Evolutionary conservation across 2,888 invertebrate genomes (phyloP).

Genomic region (Dryobota labecula): DNA sequence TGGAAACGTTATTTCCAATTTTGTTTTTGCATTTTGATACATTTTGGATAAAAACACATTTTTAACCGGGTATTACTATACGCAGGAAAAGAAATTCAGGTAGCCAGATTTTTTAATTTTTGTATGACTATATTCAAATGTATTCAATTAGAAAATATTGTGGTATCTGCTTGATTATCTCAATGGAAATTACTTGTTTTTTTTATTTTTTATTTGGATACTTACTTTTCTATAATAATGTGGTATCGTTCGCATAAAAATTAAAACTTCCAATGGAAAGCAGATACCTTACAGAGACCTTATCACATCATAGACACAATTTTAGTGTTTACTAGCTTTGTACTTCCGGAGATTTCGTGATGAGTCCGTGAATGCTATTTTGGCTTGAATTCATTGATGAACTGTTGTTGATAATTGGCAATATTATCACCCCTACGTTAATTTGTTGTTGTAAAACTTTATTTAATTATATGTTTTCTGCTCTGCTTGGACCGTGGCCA

Average conservation of each 20-base stretch:
- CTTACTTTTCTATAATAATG: not conserved
- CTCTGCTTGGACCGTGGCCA: conserved; percentile 48
- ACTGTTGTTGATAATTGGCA: conserved; percentile 21
- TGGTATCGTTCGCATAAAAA: not conserved
- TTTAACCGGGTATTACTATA: not conserved
- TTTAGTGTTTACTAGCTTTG: not conserved
- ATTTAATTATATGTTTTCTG: conserved; percentile 49
- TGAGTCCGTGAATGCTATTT: conserved; percentile 9
- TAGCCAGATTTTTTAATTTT: not conserved
- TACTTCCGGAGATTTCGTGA: conserved; percentile 1
- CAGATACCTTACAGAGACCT: no score
- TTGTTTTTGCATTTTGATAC: not conserved
- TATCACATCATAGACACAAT: not conserved
- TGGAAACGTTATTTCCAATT: not conserved
- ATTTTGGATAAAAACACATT: not conserved
- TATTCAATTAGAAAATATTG: not conserved
- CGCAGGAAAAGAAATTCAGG: not conserved
- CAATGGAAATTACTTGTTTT: not conserved
- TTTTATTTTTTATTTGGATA: not conserved
- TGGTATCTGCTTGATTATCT: not conserved
- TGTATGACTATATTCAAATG: no score
- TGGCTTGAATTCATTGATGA: conserved; percentile 25
- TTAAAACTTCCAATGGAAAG: not conserved
- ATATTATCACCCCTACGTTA: conserved; percentile 18
- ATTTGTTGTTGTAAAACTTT: conserved; percentile 34